phyloP scores from a whole-genome alignment of 2,113 vertebrate species.

The Gambusia affinis region DNA sequence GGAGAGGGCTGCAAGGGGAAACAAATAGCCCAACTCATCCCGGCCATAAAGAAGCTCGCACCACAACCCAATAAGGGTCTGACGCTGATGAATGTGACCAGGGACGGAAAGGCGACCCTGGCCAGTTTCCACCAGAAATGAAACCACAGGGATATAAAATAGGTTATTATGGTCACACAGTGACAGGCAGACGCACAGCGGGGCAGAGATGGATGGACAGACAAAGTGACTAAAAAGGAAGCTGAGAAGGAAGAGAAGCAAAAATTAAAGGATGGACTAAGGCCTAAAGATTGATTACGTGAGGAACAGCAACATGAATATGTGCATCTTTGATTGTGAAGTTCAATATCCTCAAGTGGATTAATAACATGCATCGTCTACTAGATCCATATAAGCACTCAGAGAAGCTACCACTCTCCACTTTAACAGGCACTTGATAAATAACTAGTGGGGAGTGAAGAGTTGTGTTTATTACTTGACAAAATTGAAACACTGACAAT shows the following conservation, averaged over 20 bases:
- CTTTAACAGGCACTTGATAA: constrained; percentile 47
- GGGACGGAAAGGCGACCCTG: constrained; percentile 80
- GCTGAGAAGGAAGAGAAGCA: constrained; percentile 60
- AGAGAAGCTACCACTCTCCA: constrained; percentile 21
- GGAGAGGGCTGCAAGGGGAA: constrained; percentile 75
- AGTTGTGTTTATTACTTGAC: not conserved
- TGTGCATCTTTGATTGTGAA: constrained; percentile 24
- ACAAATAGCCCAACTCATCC: constrained; percentile 83
- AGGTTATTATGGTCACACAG: constrained; percentile 79
- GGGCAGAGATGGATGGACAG: constrained; percentile 74
- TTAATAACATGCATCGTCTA: constrained; percentile 48
- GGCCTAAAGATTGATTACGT: constrained; percentile 46
- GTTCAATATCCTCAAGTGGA: constrained; percentile 29
- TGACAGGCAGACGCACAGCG: constrained; percentile 77
- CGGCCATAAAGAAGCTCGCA: constrained; percentile 80
- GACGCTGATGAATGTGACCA: constrained; percentile 85
- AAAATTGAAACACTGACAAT: constrained; percentile 13
- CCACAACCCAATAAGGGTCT: constrained; percentile 82
- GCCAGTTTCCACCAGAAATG: constrained; percentile 80
- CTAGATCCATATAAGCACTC: constrained; percentile 24
- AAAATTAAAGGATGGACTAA: constrained; percentile 67
- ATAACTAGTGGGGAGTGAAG: constrained; percentile 39
- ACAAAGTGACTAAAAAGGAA: constrained; percentile 73
- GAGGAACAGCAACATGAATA: constrained; percentile 20
- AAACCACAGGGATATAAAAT: constrained; percentile 83